A percentile compares a stretch with the other conserved stretches of the same genome.
phyloP scores from a whole-genome alignment of 2,113 vertebrate species.

The Channa maculata region DNA sequence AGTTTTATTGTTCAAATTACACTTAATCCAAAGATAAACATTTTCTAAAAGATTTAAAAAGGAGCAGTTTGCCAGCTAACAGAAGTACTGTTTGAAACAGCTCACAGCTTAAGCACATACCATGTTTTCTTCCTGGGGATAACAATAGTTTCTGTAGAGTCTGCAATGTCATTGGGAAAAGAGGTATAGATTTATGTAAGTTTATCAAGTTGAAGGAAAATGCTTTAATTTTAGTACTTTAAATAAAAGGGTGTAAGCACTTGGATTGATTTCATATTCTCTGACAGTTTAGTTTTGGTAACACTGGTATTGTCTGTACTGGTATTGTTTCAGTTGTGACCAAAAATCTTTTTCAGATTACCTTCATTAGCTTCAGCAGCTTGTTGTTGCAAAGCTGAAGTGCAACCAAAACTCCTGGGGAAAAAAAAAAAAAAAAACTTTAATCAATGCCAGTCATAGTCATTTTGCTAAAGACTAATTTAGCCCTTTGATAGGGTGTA shows the following conservation, averaged over 20 bases:
- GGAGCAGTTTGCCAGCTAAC: background rate
- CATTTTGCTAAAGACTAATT: background rate
- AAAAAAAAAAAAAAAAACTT: constrained; percentile 1
- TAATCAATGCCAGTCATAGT: too few species aligned
- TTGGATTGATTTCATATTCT: too few species aligned
- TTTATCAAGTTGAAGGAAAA: background rate
- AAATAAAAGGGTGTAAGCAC: too few species aligned
- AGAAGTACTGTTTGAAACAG: too few species aligned
- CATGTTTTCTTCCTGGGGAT: constrained; percentile 93
- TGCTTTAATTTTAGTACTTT: too few species aligned
- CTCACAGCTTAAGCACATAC: constrained; percentile 72
- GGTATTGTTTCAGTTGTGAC: background rate
- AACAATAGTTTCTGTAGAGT: constrained; percentile 80
- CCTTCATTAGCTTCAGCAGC: constrained; percentile 76
- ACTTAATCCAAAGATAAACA: background rate
- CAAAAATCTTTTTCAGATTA: constrained; percentile 48
- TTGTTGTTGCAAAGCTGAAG: constrained; percentile 69
- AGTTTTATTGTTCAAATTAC: too few species aligned
- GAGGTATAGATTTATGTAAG: background rate
- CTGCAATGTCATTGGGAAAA: constrained; percentile 35
- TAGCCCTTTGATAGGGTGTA: background rate
- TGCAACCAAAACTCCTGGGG: constrained; percentile 82
- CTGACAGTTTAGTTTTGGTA: background rate
- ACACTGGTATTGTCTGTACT: background rate
- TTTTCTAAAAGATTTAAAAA: background rate